phyloP scores from a whole-genome alignment of 2,888 invertebrate genomes.

The Ceriagrion tenellum region DNA sequence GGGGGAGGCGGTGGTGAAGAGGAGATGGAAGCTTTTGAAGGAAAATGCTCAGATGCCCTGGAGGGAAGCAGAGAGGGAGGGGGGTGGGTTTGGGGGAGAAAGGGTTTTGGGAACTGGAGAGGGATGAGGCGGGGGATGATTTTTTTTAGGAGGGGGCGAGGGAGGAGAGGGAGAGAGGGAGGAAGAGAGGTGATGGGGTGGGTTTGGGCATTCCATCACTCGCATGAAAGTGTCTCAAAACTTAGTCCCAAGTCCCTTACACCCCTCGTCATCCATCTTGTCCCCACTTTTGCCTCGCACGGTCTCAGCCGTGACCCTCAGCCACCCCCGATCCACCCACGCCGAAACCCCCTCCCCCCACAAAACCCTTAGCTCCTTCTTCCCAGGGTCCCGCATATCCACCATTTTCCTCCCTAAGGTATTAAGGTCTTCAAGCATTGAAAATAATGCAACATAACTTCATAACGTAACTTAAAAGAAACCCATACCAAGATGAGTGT shows the following conservation, averaged over 20 bases:
- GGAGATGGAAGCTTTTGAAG: not conserved
- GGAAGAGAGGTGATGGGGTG: not conserved
- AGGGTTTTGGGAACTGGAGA: not conserved
- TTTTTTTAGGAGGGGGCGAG: not conserved
- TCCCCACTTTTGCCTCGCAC: not conserved
- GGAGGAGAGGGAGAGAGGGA: not conserved
- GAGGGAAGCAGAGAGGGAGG: not conserved
- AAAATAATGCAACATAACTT: too few species aligned
- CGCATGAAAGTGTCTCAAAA: conserved; percentile 36
- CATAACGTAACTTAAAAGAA: too few species aligned
- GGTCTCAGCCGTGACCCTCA: not conserved
- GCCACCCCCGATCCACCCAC: not conserved
- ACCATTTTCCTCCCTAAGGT: not conserved
- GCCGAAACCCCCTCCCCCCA: not conserved
- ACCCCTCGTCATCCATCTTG: conserved; percentile 31
- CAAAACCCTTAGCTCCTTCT: not conserved
- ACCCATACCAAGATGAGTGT: too few species aligned
- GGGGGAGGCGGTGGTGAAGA: not conserved
- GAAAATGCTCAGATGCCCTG: not conserved
- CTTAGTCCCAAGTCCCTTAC: conserved; percentile 30
- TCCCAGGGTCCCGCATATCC: not conserved
- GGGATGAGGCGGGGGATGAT: not conserved
- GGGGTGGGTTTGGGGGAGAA: not conserved
- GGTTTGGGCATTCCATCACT: conserved; percentile 10
- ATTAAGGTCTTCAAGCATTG: too few species aligned